Conservation (phyloP, 2,888 invertebrate genomes). For the Cephus sareptanus region DNA sequence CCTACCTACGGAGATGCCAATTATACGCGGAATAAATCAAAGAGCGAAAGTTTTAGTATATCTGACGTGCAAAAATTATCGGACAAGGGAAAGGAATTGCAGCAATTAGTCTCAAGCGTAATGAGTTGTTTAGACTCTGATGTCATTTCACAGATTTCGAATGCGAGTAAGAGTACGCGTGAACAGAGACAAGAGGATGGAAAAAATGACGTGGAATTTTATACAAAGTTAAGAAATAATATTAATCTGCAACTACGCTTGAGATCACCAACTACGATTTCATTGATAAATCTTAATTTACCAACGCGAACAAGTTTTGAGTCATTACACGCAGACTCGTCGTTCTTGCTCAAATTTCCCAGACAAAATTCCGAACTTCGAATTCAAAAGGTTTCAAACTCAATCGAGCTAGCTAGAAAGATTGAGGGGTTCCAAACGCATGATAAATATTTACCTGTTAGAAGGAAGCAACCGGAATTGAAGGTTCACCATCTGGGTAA, state of each 20-base stretch:
- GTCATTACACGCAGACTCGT: not conserved
- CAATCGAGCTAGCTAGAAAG: not conserved
- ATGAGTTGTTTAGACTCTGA: not conserved
- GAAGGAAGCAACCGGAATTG: not conserved
- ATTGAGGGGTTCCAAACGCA: not conserved
- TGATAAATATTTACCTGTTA: not conserved
- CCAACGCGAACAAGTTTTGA: not conserved
- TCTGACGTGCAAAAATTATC: slow-evolving; percentile 1
- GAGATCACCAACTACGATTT: not conserved
- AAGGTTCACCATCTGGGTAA: not conserved
- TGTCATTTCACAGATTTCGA: not conserved
- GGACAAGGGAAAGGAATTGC: slow-evolving; percentile 8
- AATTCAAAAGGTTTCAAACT: not conserved
- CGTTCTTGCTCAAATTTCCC: not conserved
- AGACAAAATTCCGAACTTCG: not conserved
- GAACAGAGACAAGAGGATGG: not conserved
- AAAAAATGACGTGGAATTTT: not conserved
- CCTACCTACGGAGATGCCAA: slow-evolving; percentile 1
- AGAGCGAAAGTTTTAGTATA: not conserved
- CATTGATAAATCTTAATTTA: not conserved
- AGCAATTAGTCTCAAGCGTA: slow-evolving; percentile 3
- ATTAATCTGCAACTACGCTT: not conserved
- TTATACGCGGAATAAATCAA: slow-evolving; percentile 1
- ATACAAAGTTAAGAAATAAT: not conserved
- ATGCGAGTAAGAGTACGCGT: not conserved